These are phyloP conservation scores for Agelas oroides DNA, from an alignment of 37 sponge, comb jelly and placozoan genomes.

Conservation along the genomic window DNA sequence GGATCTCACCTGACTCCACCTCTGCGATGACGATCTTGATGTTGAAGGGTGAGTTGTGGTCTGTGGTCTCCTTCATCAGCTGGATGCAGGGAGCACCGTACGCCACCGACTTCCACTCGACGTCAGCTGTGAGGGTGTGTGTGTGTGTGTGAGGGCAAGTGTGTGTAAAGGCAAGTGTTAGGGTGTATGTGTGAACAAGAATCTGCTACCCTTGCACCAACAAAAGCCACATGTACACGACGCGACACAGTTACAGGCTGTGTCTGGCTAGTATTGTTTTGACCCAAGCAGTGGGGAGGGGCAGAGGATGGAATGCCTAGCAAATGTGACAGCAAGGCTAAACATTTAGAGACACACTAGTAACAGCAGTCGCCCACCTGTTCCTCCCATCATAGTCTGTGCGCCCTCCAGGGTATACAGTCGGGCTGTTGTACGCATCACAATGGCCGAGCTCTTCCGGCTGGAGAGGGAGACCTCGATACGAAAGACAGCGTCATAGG, in stretches of 20 bases:
- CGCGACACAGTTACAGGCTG: too few species aligned
- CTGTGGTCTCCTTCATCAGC: constrained; percentile 27
- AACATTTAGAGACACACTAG: too few species aligned
- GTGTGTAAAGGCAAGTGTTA: too few species aligned
- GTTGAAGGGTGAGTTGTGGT: constrained; percentile 45
- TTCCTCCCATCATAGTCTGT: too few species aligned
- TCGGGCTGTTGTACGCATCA: constrained; percentile 63
- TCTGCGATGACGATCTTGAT: constrained; percentile 69
- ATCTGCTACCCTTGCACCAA: too few species aligned
- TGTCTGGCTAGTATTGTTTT: too few species aligned
- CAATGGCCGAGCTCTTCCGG: constrained; percentile 71
- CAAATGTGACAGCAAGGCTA: too few species aligned
- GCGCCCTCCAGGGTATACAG: constrained; percentile 60
- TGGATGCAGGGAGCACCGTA: constrained; percentile 76
- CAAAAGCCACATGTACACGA: too few species aligned
- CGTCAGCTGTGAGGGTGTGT: neutral
- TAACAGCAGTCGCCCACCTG: too few species aligned
- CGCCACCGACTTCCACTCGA: constrained; percentile 70
- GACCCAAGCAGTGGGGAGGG: too few species aligned
- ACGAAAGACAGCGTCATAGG: constrained; percentile 67
- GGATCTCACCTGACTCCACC: constrained; percentile 65
- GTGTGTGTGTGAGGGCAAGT: neutral
- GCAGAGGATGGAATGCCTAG: too few species aligned
- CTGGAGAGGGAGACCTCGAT: constrained; percentile 87
- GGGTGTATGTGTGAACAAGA: too few species aligned